These are phyloP conservation scores for Drosophila mojavensis DNA, from an alignment of 1,140 invertebrate genomes.

Conservation along the genomic window DNA sequence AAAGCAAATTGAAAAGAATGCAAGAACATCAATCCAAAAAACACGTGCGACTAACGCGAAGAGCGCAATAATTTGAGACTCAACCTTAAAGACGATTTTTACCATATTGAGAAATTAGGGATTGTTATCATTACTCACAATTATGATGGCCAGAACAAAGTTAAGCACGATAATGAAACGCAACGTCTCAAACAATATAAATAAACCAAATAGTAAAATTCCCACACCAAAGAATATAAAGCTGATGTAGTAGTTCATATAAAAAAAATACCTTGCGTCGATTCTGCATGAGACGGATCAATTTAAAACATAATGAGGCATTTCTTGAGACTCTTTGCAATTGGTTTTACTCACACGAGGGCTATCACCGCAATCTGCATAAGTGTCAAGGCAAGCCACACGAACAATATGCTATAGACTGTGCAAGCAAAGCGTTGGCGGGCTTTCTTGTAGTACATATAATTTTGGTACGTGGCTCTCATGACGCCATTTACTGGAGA, in stretches of 20 bases:
- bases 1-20: constrained; percentile 15
- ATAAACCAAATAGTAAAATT: constrained; percentile 25
- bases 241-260: constrained; percentile 9
- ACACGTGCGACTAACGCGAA: constrained; percentile 9
- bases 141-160: constrained; percentile 21
- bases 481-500: not conserved
- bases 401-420: constrained; percentile 25
- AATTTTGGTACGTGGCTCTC: constrained; percentile 10
- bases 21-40: constrained; percentile 30
- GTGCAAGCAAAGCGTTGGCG: constrained; percentile 35
- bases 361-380: constrained; percentile 37
- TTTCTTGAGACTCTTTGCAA: no score
- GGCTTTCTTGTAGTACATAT: constrained; percentile 25
- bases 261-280: not conserved
- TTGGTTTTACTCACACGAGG: constrained; percentile 28
- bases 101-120: not conserved
- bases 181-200: constrained; percentile 49
- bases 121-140: constrained; percentile 39
- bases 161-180: constrained; percentile 35
- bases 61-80: constrained; percentile 50
- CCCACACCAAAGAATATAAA: constrained; percentile 36
- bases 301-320: not conserved
- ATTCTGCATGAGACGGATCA: constrained; percentile 3
- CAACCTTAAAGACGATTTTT: constrained; percentile 27
- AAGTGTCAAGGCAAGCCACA: constrained; percentile 48